These are phyloP conservation scores for Pheucticus melanocephalus DNA, from an alignment of 2,113 vertebrate species.

Conservation along the genomic window DNA sequence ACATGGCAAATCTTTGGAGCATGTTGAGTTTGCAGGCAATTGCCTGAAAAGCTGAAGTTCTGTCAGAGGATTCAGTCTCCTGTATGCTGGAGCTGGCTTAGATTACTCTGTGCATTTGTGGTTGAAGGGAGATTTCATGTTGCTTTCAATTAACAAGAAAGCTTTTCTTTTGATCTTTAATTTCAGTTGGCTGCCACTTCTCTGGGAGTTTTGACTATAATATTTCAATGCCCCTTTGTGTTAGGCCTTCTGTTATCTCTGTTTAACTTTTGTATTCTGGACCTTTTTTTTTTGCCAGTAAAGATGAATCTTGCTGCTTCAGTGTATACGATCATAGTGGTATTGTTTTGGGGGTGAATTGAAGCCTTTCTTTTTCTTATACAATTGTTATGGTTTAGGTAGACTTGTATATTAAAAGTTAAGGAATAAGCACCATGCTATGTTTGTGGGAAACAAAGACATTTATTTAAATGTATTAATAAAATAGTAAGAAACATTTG, in stretches of 20 bases:
- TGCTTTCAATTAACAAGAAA: neutral
- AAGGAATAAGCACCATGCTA: neutral
- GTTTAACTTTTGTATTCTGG: neutral
- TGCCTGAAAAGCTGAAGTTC: neutral
- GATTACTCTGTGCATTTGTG: neutral
- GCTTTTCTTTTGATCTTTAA: slow-evolving; percentile 21
- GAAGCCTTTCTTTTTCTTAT: neutral
- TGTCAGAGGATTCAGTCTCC: neutral
- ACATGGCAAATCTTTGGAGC: neutral
- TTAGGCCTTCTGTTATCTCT: neutral
- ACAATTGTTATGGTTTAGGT: neutral
- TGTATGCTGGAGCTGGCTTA: neutral
- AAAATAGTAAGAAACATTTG: neutral
- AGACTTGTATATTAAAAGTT: neutral
- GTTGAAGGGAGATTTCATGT: neutral
- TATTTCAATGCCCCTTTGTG: slow-evolving; percentile 1
- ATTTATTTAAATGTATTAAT: neutral
- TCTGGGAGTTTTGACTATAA: slow-evolving; percentile 3
- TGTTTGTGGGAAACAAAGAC: neutral
- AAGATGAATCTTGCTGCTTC: neutral
- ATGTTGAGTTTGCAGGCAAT: neutral
- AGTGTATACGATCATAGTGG: neutral
- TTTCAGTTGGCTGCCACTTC: slow-evolving; percentile 30
- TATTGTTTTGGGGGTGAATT: neutral
- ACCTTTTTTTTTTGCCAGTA: neutral